Evolutionary conservation across 2,113 vertebrate genomes (phyloP).

Genomic region (Apus apus): DNA sequence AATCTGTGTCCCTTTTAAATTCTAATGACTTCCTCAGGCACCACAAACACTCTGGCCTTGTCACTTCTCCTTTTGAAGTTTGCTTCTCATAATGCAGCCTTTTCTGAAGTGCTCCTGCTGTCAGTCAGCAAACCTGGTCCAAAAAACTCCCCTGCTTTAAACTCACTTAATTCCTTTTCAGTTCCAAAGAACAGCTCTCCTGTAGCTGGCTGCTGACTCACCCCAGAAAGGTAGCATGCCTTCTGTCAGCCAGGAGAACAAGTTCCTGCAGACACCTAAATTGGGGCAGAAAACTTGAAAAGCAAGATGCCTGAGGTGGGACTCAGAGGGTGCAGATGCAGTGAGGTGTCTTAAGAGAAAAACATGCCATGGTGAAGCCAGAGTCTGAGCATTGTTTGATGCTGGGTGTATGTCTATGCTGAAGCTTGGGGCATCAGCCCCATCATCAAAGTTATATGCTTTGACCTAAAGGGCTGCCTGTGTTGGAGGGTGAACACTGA

Average conservation of each 20-base stretch:
- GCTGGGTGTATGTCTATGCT: not conserved
- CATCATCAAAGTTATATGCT: rapidly evolving
- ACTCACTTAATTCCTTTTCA: slow-evolving; percentile 19
- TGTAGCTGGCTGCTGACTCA: slow-evolving; percentile 36
- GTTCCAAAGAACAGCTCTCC: not conserved
- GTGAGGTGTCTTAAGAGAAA: not conserved
- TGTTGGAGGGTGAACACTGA: not conserved
- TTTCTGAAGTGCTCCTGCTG: slow-evolving; percentile 36
- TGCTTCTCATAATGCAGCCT: slow-evolving; percentile 39
- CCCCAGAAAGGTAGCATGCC: not conserved
- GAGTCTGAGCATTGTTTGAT: not conserved
- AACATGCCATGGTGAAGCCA: rapidly evolving
- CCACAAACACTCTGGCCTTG: slow-evolving; percentile 60
- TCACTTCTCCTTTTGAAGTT: slow-evolving; percentile 65
- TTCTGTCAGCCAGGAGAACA: not conserved
- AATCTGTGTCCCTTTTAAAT: slow-evolving; percentile 62
- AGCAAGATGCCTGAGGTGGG: not conserved
- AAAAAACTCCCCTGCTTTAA: slow-evolving; percentile 8
- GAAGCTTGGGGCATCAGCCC: not conserved
- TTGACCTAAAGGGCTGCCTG: not conserved
- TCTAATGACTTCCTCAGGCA: slow-evolving; percentile 70
- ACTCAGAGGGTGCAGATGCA: not conserved
- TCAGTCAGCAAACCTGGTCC: slow-evolving; percentile 15
- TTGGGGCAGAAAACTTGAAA: not conserved
- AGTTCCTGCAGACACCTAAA: not conserved